Conservation (phyloP, 2,888 invertebrate species). For the Philonicus albiceps region DNA sequence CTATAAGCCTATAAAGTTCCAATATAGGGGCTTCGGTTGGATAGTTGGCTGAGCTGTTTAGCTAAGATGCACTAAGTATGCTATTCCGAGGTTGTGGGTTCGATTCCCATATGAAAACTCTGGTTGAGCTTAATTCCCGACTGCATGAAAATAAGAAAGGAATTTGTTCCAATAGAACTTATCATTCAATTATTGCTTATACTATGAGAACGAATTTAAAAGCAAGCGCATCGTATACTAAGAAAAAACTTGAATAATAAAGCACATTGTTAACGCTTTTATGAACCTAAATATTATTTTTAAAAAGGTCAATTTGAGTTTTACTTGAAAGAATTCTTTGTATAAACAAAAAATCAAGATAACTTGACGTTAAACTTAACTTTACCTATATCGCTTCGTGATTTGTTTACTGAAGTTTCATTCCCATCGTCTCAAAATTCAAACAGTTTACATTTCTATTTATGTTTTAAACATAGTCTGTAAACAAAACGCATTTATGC, state of each 20-base stretch:
- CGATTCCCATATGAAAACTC: too few relatives aligned
- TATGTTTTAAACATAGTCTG: neutral
- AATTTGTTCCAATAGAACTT: too few relatives aligned
- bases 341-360: neutral
- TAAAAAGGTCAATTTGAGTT: neutral
- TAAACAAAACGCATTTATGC: neutral
- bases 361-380: neutral
- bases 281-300: neutral
- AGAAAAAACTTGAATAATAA: neutral
- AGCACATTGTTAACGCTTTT: neutral
- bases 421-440: neutral
- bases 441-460: neutral
- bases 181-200: too few relatives aligned
- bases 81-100: too few relatives aligned
- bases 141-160: too few relatives aligned
- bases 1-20: too few relatives aligned
- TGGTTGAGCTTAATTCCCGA: too few relatives aligned
- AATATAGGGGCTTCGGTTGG: too few relatives aligned
- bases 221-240: too few relatives aligned
- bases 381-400: neutral
- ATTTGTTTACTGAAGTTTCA: neutral
- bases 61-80: too few relatives aligned
- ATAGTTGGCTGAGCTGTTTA: too few relatives aligned
- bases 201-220: too few relatives aligned
- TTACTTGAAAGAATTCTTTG: neutral